Evolutionary conservation across 2,888 invertebrate genomes (phyloP).

Genomic region (Lysandra coridon): DNA sequence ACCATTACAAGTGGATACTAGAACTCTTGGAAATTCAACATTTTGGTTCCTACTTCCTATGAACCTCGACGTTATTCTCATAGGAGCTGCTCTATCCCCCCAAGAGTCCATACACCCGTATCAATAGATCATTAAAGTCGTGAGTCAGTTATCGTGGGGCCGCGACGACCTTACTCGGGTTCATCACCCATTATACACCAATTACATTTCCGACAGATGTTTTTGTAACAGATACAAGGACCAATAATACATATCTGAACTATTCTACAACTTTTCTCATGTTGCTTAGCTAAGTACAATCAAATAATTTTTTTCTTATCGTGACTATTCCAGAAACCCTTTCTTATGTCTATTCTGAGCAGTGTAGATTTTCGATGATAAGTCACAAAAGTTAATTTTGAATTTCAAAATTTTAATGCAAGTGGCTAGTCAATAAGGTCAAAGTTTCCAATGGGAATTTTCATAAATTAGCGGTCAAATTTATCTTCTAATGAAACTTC

Average conservation of each 20-base stretch:
- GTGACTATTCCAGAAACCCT: no score
- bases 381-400: neutral
- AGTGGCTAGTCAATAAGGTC: neutral
- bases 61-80: neutral
- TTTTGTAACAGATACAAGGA: neutral
- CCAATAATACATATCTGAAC: neutral
- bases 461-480: neutral
- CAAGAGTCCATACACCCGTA: constrained; percentile 7
- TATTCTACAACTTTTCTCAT: neutral
- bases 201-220: constrained; percentile 19
- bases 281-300: no score
- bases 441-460: neutral
- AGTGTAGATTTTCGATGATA: neutral
- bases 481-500: neutral
- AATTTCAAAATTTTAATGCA: neutral
- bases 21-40: no score
- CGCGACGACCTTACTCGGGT: constrained; percentile 20
- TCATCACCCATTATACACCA: constrained; percentile 25
- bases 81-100: neutral
- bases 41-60: no score
- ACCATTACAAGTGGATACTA: no score
- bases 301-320: no score
- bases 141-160: constrained; percentile 28
- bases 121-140: constrained; percentile 18
- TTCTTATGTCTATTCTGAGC: no score